Base-by-base conservation (phyloP, 2,888 invertebrate genomes). In the Dione vanillae region DNA sequence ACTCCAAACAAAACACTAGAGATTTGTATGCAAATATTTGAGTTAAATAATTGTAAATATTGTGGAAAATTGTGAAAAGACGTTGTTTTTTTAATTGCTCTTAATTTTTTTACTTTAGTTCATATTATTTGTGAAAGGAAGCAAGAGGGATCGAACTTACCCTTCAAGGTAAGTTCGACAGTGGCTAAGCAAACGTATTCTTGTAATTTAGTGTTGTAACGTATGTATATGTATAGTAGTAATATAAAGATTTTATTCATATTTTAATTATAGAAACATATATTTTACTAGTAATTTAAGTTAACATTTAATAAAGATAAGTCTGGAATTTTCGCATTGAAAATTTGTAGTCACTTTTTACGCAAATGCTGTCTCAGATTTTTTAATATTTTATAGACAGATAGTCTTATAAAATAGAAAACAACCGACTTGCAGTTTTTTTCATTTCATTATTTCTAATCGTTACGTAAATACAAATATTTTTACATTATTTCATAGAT, bases 1-100 rank as follows among this genome's bases (percentile, higher is more conserved):
- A 71, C 70, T 76, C 71, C 68, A 70, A 77, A 74, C 72, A 79
- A 78, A 79, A 76, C 76, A 78, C 75, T 56, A 58, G 64, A 70
- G 56, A 45, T 67, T 64, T 41, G 64, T 70, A 66, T 64, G 70
- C 69, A 62, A 58, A 68, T 64, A 70, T 62, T 56, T 45, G 27
- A 51, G 16, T 45, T 40, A 45, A 67, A 56, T 58, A 45, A 54
- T 41, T 40, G 10, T 45, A 65, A 65, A 51, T 64, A 62, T 6
- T 27, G 12, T 41, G 5, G 41, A 51, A 69, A 41, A 16, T n/a
- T n/a, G 47, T 49, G 14, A 37, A 11, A 54, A 20, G 11, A 16
- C 5, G 12, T 69, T 54, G 10, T 58, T 19, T 65, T 14, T 56
- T 47, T 20, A 9, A 35, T 64, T 14, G 16, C 19, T 47, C 3